These are phyloP conservation scores for Drosophila pseudoananassae DNA, from an alignment of 1,140 invertebrate genomes.

Conservation along the genomic window DNA sequence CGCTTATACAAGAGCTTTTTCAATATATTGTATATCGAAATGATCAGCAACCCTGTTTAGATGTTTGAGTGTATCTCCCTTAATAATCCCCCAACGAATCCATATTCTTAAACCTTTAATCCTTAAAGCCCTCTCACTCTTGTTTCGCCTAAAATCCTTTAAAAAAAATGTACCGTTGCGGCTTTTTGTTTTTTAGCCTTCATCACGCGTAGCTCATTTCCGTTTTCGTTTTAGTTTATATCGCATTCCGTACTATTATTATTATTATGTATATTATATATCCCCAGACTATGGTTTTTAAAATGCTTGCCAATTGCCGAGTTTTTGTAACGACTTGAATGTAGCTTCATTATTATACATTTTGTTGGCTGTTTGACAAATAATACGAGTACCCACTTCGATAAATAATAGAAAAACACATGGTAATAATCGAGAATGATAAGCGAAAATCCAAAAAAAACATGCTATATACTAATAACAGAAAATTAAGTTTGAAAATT, in stretches of 20 bases:
- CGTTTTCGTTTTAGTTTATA: conserved; percentile 12
- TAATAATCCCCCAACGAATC: not conserved
- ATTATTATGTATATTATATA: not conserved
- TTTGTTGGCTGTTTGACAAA: conserved; percentile 81
- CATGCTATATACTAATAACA: conserved; percentile 63
- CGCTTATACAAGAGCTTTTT: conserved; percentile 49
- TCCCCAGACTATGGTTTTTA: conserved; percentile 24
- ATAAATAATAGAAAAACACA: conserved; percentile 53
- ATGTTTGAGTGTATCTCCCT: not conserved
- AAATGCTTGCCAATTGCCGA: conserved; percentile 63
- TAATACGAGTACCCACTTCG: conserved; percentile 59
- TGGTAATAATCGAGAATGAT: conserved; percentile 49
- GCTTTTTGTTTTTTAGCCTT: conserved; percentile 18
- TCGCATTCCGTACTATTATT: conserved; percentile 21
- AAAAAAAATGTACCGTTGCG: conserved; percentile 21
- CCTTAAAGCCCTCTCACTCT: not conserved
- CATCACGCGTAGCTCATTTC: conserved; percentile 25
- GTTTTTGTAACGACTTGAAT: conserved; percentile 64
- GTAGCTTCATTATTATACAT: conserved; percentile 79
- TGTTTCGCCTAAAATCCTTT: conserved; percentile 11
- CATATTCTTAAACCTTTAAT: not conserved
- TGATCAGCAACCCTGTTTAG: conserved; percentile 19
- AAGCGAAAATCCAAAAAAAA: conserved; percentile 43
- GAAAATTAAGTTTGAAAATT: conserved; percentile 81
- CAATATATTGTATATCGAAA: conserved; percentile 7